Conservation (phyloP, 2,113 vertebrate species). For the Plotosus lineatus region DNA sequence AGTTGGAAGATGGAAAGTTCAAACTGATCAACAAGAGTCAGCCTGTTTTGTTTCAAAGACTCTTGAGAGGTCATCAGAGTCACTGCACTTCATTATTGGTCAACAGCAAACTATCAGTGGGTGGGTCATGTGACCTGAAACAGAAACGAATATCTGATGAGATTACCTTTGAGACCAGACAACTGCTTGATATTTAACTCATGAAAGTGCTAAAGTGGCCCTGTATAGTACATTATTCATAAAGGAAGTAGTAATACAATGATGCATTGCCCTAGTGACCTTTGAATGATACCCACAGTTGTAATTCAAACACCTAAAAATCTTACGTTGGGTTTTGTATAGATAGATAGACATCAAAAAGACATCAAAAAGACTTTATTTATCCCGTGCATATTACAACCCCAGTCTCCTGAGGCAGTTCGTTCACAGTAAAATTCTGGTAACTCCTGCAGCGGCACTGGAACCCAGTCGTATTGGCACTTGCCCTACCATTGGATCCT, state of each 20-base stretch:
- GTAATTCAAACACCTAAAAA: constrained; percentile 15
- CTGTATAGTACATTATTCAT: constrained; percentile 10
- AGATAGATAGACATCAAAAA: neutral
- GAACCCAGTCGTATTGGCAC: no score
- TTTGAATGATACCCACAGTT: constrained; percentile 21
- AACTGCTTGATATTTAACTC: neutral
- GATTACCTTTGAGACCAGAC: constrained; percentile 34
- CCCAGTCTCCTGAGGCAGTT: no score
- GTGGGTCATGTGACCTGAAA: constrained; percentile 35
- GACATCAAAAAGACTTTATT: no score
- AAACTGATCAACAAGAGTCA: constrained; percentile 4
- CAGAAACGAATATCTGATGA: neutral
- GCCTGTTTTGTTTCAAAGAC: constrained; percentile 17
- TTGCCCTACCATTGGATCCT: no score
- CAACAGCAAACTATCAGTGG: constrained; percentile 8
- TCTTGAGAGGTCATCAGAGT: constrained; percentile 19
- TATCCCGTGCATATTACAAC: no score
- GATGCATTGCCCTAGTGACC: constrained; percentile 12
- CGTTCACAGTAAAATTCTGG: no score
- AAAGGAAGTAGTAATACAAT: constrained; percentile 24
- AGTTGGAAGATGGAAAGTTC: constrained; percentile 4
- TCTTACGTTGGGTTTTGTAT: neutral
- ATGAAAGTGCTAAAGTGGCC: neutral
- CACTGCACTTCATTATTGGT: constrained; percentile 18
- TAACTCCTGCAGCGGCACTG: no score